Conservation (phyloP, 1,140 invertebrate genomes). For the Drosophila nannoptera region DNA sequence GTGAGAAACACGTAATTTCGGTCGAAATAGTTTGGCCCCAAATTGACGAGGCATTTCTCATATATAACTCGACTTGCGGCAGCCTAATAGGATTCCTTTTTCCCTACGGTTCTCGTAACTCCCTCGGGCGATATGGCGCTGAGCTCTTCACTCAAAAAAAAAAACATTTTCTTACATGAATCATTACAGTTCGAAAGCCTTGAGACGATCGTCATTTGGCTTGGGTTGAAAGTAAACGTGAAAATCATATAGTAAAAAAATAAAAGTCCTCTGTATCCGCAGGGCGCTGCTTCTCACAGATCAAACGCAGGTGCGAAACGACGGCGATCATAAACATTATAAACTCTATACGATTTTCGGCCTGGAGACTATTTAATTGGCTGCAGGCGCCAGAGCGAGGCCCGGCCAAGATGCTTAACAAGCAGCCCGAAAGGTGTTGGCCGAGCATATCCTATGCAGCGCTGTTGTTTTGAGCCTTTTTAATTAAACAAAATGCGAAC, state of each 20-base stretch:
- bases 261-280: neutral
- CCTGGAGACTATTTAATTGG: conserved; percentile 65
- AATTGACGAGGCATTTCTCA: too few species aligned
- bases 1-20: conserved; percentile 3
- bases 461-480: conserved; percentile 51
- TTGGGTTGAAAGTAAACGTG: neutral
- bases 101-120: too few species aligned
- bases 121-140: too few species aligned
- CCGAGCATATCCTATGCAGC: conserved; percentile 51
- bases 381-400: conserved; percentile 49
- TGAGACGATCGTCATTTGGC: neutral
- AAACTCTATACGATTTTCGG: conserved; percentile 37
- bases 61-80: too few species aligned
- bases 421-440: conserved; percentile 48
- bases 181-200: neutral
- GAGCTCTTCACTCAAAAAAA: too few species aligned
- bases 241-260: conserved; percentile 10
- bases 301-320: neutral
- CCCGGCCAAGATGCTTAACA: conserved; percentile 21
- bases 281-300: conserved; percentile 4
- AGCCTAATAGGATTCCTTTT: too few species aligned
- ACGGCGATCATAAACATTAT: conserved; percentile 25
- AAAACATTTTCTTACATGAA: too few species aligned
- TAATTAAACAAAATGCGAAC: conserved; percentile 70
- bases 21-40: neutral